Conservation (phyloP, 2,797 vertebrate genomes). For the Hydrocynus forskahlii region DNA sequence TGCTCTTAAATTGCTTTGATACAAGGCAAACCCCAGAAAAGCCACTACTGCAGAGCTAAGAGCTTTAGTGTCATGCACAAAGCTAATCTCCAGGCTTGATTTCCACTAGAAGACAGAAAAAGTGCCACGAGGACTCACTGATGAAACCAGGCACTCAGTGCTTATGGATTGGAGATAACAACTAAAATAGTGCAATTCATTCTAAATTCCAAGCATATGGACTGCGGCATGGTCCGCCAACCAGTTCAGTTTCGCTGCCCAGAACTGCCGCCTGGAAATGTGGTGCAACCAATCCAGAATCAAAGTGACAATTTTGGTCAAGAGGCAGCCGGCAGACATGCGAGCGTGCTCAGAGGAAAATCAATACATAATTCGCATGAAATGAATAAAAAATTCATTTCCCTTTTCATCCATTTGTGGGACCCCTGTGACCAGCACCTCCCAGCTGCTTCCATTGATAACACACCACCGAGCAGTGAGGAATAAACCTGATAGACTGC, state of each 20-base stretch:
- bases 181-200: conserved; percentile 46
- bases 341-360: conserved; percentile 28
- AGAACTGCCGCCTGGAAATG: conserved; percentile 19
- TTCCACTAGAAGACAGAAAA: conserved; percentile 24
- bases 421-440: conserved; percentile 61
- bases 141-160: conserved; percentile 21
- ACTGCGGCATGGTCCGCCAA: conserved; percentile 14
- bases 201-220: conserved; percentile 48
- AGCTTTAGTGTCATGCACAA: conserved; percentile 50
- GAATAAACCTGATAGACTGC: conserved; percentile 61
- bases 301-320: conserved; percentile 45
- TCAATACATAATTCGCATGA: conserved; percentile 61
- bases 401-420: conserved; percentile 46
- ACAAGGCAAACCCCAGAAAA: conserved; percentile 26
- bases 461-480: conserved; percentile 58
- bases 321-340: conserved; percentile 12
- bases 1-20: conserved; percentile 33
- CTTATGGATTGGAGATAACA: conserved; percentile 39
- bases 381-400: conserved; percentile 58
- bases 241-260: not conserved
- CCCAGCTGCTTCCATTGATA: conserved; percentile 68
- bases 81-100: conserved; percentile 46
- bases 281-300: conserved; percentile 26
- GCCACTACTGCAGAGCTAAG: conserved; percentile 38
- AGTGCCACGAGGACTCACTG: conserved; percentile 14